phyloP scores from a whole-genome alignment of 2,113 vertebrate species.

The Malurus melanocephalus region DNA sequence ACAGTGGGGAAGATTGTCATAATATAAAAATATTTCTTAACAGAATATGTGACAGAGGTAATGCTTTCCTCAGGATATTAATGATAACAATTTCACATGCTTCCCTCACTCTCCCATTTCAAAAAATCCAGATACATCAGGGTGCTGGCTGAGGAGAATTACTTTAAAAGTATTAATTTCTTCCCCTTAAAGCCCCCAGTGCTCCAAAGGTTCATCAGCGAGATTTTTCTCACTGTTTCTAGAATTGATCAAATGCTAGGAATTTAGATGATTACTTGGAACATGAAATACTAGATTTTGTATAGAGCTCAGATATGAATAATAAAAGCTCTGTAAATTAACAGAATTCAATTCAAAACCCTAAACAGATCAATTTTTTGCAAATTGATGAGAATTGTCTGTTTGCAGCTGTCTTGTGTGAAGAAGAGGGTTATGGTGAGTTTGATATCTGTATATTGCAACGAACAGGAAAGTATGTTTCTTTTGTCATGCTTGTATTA shows the following conservation, averaged over 20 bases:
- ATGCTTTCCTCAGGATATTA: slow-evolving; percentile 20
- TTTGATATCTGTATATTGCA: background rate
- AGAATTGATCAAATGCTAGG: background rate
- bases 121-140: background rate
- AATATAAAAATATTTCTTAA: slow-evolving; percentile 44
- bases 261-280: background rate
- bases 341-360: background rate
- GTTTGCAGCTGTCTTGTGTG: background rate
- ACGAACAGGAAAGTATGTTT: background rate
- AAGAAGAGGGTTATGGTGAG: background rate
- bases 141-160: background rate
- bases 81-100: slow-evolving; percentile 2
- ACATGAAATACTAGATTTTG: background rate
- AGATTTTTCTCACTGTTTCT: background rate
- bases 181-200: background rate
- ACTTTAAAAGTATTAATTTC: slow-evolving; percentile 25
- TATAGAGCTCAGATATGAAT: background rate
- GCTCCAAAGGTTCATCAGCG: background rate
- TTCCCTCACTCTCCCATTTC: background rate
- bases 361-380: background rate
- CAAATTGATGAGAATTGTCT: background rate
- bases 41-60: slow-evolving; percentile 11
- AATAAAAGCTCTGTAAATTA: background rate
- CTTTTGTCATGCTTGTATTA: background rate
- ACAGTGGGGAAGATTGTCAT: background rate